phyloP scores from a whole-genome alignment of 2,888 invertebrate species.

The Lathronympha strigana region DNA sequence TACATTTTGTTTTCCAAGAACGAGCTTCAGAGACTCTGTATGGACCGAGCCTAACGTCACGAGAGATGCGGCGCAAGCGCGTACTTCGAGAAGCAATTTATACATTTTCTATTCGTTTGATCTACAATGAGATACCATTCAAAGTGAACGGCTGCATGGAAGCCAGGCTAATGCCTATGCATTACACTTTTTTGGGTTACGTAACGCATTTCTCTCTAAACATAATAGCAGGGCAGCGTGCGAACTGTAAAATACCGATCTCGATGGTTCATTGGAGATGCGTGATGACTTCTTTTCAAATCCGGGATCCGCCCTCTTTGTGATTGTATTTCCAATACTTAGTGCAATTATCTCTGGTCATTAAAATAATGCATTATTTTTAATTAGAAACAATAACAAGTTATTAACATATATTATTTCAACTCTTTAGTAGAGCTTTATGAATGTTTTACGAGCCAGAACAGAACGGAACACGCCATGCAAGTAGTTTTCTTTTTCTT shows the following conservation, averaged over 20 bases:
- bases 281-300: conserved; percentile 33
- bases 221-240: conserved; percentile 48
- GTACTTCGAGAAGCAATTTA: conserved; percentile 72
- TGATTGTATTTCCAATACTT: conserved; percentile 31
- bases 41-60: conserved; percentile 7
- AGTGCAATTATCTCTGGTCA: neutral
- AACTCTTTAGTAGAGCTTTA: too few relatives aligned
- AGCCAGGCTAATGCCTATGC: conserved; percentile 66
- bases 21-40: neutral
- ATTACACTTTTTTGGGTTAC: conserved; percentile 66
- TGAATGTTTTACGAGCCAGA: too few relatives aligned
- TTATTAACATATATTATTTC: too few relatives aligned
- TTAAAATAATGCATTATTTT: neutral
- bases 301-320: conserved; percentile 29
- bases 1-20: neutral
- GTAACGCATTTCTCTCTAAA: conserved; percentile 53
- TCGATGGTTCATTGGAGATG: conserved; percentile 40
- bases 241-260: conserved; percentile 58
- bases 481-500: neutral
- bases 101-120: conserved; percentile 73
- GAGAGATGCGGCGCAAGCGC: conserved; percentile 48
- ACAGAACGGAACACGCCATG: neutral
- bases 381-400: neutral
- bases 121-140: conserved; percentile 66
- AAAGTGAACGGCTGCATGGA: conserved; percentile 65